These are phyloP conservation scores for Diabrotica virgifera DNA, from an alignment of 1,140 invertebrate species.

Conservation along the genomic window DNA sequence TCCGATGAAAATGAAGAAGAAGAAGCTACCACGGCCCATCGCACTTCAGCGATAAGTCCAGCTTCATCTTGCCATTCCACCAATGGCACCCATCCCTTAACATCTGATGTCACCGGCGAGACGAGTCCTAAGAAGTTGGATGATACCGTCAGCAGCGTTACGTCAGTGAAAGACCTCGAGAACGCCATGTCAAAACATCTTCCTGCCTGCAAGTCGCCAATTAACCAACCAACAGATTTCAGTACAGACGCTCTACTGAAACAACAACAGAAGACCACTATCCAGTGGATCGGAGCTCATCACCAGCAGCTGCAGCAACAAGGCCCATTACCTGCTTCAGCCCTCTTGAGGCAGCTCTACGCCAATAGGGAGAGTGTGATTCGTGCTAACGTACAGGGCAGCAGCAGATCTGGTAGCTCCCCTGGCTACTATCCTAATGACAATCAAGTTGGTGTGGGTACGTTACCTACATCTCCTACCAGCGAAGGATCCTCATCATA, in stretches of 20 bases:
- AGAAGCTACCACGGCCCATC: constrained; percentile 46
- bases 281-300: constrained; percentile 90
- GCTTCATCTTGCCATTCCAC: constrained; percentile 58
- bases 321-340: constrained; percentile 71
- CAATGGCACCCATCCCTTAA: constrained; percentile 47
- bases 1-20: constrained; percentile 59
- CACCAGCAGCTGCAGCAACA: constrained; percentile 61
- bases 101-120: constrained; percentile 40
- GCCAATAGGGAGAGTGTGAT: constrained; percentile 93
- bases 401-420: constrained; percentile 50
- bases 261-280: constrained; percentile 80
- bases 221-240: constrained; percentile 76
- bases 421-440: constrained; percentile 42
- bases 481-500: constrained; percentile 76
- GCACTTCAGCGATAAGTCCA: constrained; percentile 56
- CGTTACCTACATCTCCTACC: constrained; percentile 81
- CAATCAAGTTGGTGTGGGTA: constrained; percentile 60
- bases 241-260: constrained; percentile 81
- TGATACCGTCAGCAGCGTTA: constrained; percentile 44
- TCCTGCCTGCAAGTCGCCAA: constrained; percentile 63
- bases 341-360: constrained; percentile 83
- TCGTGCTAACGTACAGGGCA: constrained; percentile 78
- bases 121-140: constrained; percentile 52
- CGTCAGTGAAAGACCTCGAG: constrained; percentile 87
- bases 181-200: constrained; percentile 96